Conservation (phyloP, 2,888 invertebrate species). For the Liodrosophila aerea region DNA sequence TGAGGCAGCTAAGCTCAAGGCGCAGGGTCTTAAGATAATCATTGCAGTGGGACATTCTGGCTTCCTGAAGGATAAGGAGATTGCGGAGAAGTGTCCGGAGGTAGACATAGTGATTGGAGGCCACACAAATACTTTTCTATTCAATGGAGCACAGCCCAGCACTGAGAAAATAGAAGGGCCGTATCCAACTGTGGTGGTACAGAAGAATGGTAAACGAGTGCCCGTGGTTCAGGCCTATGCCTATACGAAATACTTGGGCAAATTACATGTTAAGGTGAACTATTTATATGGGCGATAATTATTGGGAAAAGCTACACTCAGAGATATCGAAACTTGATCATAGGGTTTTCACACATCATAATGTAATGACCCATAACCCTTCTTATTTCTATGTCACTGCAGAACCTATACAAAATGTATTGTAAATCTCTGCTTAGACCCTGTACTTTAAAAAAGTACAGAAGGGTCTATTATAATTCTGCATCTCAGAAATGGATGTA, state of each 20-base stretch:
- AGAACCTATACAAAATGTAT: too few relatives aligned
- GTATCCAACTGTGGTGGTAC: constrained; percentile 90
- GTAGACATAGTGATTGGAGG: constrained; percentile 95
- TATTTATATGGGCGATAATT: too few relatives aligned
- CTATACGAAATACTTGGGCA: constrained; percentile 94
- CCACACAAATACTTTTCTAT: constrained; percentile 95
- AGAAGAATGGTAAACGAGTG: constrained; percentile 87
- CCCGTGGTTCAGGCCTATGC: constrained; percentile 95
- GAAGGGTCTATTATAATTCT: too few relatives aligned
- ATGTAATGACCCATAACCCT: too few relatives aligned
- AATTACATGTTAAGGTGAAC: constrained; percentile 84
- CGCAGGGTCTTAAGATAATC: constrained; percentile 88
- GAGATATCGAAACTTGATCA: too few relatives aligned
- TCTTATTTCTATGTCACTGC: too few relatives aligned
- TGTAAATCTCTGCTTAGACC: too few relatives aligned
- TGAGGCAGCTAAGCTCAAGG: constrained; percentile 89
- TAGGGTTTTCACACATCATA: too few relatives aligned
- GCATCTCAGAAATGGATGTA: too few relatives aligned
- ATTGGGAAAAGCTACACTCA: too few relatives aligned
- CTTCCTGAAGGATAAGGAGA: constrained; percentile 88
- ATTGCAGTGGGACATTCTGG: constrained; percentile 96
- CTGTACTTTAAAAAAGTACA: too few relatives aligned
- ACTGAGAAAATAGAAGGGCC: constrained; percentile 87
- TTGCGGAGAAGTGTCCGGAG: constrained; percentile 89
- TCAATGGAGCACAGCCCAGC: constrained; percentile 88